Evolutionary conservation across 35 echinoderm and acorn worm genomes (phyloP).

Genomic region (Anneissia japonica): DNA sequence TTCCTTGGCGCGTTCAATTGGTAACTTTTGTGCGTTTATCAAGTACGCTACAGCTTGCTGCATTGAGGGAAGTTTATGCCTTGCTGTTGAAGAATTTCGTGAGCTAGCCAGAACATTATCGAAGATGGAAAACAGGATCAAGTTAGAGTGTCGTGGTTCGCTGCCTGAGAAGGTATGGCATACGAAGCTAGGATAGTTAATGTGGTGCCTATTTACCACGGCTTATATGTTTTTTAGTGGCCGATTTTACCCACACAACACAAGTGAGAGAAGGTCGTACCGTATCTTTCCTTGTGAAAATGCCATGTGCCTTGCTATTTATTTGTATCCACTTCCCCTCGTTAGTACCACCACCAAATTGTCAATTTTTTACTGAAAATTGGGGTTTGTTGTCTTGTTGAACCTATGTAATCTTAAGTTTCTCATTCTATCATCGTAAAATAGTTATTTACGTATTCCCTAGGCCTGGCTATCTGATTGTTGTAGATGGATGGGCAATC

Average conservation of each 20-base stretch:
- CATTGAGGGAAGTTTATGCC: constrained; percentile 7
- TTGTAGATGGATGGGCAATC: too few relatives aligned
- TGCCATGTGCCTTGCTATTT: neutral
- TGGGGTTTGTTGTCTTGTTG: too few relatives aligned
- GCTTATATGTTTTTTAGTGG: neutral
- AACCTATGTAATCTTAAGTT: too few relatives aligned
- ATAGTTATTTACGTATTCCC: too few relatives aligned
- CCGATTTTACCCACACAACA: neutral
- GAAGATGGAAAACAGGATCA: constrained; percentile 45
- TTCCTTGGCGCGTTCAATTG: constrained; percentile 15
- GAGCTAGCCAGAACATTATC: constrained; percentile 6
- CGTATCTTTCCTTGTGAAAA: neutral
- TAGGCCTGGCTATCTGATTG: too few relatives aligned
- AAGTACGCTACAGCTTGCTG: neutral
- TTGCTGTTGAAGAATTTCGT: neutral
- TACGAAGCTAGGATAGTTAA: neutral
- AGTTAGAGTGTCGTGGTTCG: constrained; percentile 41
- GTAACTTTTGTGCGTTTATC: constrained; percentile 9
- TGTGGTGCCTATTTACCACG: neutral
- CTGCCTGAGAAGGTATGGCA: constrained; percentile 25
- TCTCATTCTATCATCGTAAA: too few relatives aligned
- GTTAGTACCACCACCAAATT: too few relatives aligned
- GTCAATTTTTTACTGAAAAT: too few relatives aligned
- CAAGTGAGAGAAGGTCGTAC: neutral
- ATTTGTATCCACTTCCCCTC: too few relatives aligned